Base-by-base conservation (phyloP, 2,888 invertebrate species). In the Punctoribates punctum region DNA sequence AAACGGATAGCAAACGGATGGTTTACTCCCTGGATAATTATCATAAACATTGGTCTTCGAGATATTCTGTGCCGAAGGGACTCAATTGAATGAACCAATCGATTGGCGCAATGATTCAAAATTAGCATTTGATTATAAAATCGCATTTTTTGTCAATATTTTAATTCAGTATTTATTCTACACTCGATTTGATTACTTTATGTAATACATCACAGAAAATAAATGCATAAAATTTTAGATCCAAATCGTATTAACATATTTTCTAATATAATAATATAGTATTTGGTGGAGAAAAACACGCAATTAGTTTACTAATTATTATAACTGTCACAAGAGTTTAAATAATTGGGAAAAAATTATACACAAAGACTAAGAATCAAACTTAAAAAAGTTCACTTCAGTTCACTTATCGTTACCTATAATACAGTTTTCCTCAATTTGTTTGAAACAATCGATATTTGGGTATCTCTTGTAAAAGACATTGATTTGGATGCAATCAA, bases 131-230 rank as follows among this genome's bases (percentile, higher is more conserved):
- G 38, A 67, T 67, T 17, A 67, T n/a, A 67, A 4, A 17, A 67
- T 67, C 38, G 6, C 15, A 67, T 13, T 62, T 62, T 62, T 8
- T 25, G 6, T 17, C 62, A 15, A 9, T 62, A 29, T 62, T 62
- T 9, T 57, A 17, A 57, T 23, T n/a, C 20, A n/a, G 20, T 27
- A 4, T 27, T 60, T 60, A 23, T 13, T 60, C 3, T 60, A 11
- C 23, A 60, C 17, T 60, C 11, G 20, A 23, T 8, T 29, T 60
- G 15, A 38, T 67, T 67, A 67, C n/a, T 25, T 9, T 27, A 23
- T 38, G 65, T 34, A 67, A 67, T 67, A 67, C 67, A 67, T 38
- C 38, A 67, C 38, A 67, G 38, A 34, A 67, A 67, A 67, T 67
- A 67, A 67, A 34, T 67, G 67, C 38, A 67, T 67, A 67, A 17